A percentile compares a stretch with the other conserved stretches of the same genome.
phyloP scores from a whole-genome alignment of 1,140 invertebrate genomes.

The Harpegnathos saltator region DNA sequence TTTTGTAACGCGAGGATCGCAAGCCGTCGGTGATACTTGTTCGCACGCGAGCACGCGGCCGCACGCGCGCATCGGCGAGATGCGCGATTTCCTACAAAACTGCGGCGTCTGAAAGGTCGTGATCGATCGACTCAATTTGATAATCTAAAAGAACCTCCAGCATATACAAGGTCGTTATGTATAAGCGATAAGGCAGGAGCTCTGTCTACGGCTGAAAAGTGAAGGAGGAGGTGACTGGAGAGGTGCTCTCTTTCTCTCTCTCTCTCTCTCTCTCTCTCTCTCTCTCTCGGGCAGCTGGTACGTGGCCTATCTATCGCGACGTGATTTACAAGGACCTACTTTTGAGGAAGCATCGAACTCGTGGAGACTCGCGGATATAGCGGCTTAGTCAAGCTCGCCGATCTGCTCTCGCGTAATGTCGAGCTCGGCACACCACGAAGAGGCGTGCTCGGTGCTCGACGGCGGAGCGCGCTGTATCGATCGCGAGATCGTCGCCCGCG shows the following conservation, averaged over 20 bases:
- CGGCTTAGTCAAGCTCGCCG: slow-evolving; percentile 46
- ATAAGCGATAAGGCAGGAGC: slow-evolving; percentile 59
- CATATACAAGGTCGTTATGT: slow-evolving; percentile 68
- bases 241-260: too few species aligned
- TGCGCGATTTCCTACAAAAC: slow-evolving; percentile 57
- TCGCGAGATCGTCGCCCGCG: not conserved
- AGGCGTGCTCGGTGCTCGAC: slow-evolving; percentile 11
- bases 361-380: slow-evolving; percentile 31
- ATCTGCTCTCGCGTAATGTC: slow-evolving; percentile 49
- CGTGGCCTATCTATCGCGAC: slow-evolving; percentile 33
- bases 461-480: slow-evolving; percentile 14
- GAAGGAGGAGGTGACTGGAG: slow-evolving; percentile 5
- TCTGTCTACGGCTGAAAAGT: slow-evolving; percentile 45
- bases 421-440: slow-evolving; percentile 26
- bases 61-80: slow-evolving; percentile 42
- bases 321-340: slow-evolving; percentile 9
- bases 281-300: not conserved
- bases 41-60: not conserved
- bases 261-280: slow-evolving; percentile 1
- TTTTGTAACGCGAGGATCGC: slow-evolving; percentile 37
- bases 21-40: not conserved
- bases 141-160: slow-evolving; percentile 71
- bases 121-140: slow-evolving; percentile 72
- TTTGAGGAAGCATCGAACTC: not conserved
- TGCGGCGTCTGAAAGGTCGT: slow-evolving; percentile 69